Evolutionary conservation across 2,113 vertebrate genomes (phyloP), one percentile per base, ranked within the genome.

Genomic region (Callorhinus ursinus): DNA sequence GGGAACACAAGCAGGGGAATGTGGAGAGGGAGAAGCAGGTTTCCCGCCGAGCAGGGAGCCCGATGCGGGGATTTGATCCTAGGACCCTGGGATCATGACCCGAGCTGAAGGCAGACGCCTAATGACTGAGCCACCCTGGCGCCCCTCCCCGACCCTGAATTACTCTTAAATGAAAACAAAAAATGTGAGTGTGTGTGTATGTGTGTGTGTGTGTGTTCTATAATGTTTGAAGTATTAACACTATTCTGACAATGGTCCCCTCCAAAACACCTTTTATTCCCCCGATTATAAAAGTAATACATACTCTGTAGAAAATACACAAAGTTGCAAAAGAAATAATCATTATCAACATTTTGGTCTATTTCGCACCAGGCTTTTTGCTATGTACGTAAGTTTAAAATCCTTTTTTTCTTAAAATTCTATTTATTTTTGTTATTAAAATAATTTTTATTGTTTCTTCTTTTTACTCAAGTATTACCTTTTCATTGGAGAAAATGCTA

Each of bases 401-500:
- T 65, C 33, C 12, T 53, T 80, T 59, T 80, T 51, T 21, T 15
- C 67, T 85, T 51, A 72, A 72, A 61, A 95, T 71, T 76, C 49
- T 79, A 88, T 84, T 93, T 57, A 15, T 21, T 55, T 95, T 90
- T 42, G 5, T 92, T 93, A 81, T 46, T 81, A 80, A 65, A 53
- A n/a, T 59, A 93, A 86, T 71, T 92, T 51, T 7, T 36, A 49
- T 19, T 89, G 36, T 36, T 36, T 36, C 36, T 95, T 86, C 80
- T 72, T 90, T 80, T 85, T 87, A 59, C 14, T 74, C 36, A 88
- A 55, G 14, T 51, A 80, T 53, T 69, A 84, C 12, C 36, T 76
- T 79, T 94, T 87, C 69, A 33, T 33, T 74, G 51, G 79, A 85
- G 57, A 88, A 95, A 81, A 89, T 92, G 69, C 26, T 80, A 49